Evolutionary conservation across 2,797 vertebrate genomes (phyloP).

Genomic region (Limnodromus scolopaceus): DNA sequence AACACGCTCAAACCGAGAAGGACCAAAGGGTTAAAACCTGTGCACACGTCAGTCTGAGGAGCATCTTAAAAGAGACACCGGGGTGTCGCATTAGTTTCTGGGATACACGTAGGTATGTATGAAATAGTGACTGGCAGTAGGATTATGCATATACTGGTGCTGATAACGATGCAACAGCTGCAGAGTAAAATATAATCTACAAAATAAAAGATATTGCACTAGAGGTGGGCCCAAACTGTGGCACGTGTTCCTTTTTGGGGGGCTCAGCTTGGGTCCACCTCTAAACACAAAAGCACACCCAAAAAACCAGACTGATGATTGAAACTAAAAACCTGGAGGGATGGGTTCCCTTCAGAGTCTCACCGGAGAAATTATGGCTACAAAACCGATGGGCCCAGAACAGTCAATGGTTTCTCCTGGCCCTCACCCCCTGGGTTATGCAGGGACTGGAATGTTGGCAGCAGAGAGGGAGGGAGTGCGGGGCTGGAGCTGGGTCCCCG

Average conservation of each 20-base stretch:
- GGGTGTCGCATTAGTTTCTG: slow-evolving; percentile 14
- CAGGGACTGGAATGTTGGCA: not conserved
- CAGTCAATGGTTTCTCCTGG: not conserved
- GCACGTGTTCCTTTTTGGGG: not conserved
- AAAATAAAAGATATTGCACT: slow-evolving; percentile 37
- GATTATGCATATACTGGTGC: slow-evolving; percentile 53
- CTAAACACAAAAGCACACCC: slow-evolving; percentile 4
- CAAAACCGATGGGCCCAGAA: not conserved
- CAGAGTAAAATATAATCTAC: slow-evolving; percentile 49
- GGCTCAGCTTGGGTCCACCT: slow-evolving; percentile 38
- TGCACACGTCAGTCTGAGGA: slow-evolving; percentile 31
- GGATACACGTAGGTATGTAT: not conserved
- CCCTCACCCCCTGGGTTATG: fast-evolving
- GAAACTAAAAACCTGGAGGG: not conserved
- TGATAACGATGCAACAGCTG: slow-evolving; percentile 36
- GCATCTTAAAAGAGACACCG: not conserved
- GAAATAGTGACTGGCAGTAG: slow-evolving; percentile 54
- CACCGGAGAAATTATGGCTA: not conserved
- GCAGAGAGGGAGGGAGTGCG: not conserved
- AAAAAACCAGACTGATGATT: not conserved
- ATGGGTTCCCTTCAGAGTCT: not conserved
- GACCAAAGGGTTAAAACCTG: slow-evolving; percentile 32
- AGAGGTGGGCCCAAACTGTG: slow-evolving; percentile 49
- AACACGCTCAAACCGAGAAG: slow-evolving; percentile 7
- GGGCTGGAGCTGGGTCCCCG: not conserved